Conservation (phyloP, 2,113 vertebrate genomes). For the Ellobius talpinus region DNA sequence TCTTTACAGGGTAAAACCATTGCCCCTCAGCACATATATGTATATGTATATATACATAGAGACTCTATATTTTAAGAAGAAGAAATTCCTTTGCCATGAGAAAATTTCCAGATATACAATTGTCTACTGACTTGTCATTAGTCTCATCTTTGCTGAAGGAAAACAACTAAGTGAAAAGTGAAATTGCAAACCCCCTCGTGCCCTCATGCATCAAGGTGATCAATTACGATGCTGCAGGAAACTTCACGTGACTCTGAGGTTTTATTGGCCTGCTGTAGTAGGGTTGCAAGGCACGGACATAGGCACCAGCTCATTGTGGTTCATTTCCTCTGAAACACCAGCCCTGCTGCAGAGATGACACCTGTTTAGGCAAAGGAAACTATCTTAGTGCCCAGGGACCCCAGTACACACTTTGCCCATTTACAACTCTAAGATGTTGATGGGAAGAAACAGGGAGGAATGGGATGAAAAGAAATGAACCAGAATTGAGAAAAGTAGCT, state of each 20-base stretch:
- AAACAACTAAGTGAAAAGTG: neutral
- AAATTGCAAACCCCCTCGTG: neutral
- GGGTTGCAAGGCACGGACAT: neutral
- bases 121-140: neutral
- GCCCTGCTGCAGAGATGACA: no score
- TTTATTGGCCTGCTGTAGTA: neutral
- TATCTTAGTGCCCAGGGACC: neutral
- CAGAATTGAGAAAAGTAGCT: neutral
- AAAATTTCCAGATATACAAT: neutral
- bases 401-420: accelerated
- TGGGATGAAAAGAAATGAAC: neutral
- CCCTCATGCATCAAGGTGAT: neutral
- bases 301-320: accelerated
- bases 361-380: neutral
- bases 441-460: neutral
- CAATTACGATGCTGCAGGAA: accelerated
- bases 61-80: neutral
- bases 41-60: neutral
- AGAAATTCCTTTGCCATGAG: neutral
- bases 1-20: no score
- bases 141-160: neutral
- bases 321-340: neutral
- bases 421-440: neutral
- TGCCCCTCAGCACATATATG: no score
- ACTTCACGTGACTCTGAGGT: neutral